Percentiles rank a stretch among this genome's conserved stretches.
phyloP scores from a whole-genome alignment of 2,888 invertebrate species.

The Lycia hirtaria region DNA sequence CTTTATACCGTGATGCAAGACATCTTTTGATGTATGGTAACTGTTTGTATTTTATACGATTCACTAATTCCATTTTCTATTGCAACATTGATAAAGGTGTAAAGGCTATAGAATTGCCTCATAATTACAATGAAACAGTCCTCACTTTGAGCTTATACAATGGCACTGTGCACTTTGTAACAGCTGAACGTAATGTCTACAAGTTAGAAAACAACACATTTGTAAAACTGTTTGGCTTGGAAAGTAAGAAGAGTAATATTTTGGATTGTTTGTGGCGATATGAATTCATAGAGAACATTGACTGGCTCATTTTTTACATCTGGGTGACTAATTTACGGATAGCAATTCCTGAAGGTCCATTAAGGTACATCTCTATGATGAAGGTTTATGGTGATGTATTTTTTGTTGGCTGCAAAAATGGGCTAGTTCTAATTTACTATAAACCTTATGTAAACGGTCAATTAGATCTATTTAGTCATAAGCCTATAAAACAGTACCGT shows the following conservation, averaged over 20 bases:
- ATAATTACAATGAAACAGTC: not conserved
- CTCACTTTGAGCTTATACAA: constrained; percentile 3
- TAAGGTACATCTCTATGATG: constrained; percentile 61
- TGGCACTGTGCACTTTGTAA: not conserved
- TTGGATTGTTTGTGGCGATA: constrained; percentile 43
- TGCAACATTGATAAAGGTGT: constrained; percentile 8
- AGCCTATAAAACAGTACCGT: constrained; percentile 66
- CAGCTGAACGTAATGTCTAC: not conserved
- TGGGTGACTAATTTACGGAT: constrained; percentile 63
- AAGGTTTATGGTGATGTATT: constrained; percentile 63
- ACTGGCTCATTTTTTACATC: constrained; percentile 66
- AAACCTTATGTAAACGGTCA: constrained; percentile 57
- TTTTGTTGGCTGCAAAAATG: constrained; percentile 69
- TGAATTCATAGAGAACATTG: constrained; percentile 65
- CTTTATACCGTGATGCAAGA: not conserved
- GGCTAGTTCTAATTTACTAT: constrained; percentile 66
- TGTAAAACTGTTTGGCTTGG: not conserved
- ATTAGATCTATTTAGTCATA: constrained; percentile 59
- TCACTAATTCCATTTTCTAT: not conserved
- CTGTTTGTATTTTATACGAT: constrained; percentile 6
- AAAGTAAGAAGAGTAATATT: constrained; percentile 9
- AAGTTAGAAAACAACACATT: not conserved
- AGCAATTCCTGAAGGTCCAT: constrained; percentile 55
- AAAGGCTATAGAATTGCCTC: not conserved
- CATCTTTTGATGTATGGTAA: not conserved